Evolutionary conservation across 2,113 vertebrate species (phyloP), one percentile per base, ranked within the genome.

Genomic region (Paramormyrops kingsleyae): DNA sequence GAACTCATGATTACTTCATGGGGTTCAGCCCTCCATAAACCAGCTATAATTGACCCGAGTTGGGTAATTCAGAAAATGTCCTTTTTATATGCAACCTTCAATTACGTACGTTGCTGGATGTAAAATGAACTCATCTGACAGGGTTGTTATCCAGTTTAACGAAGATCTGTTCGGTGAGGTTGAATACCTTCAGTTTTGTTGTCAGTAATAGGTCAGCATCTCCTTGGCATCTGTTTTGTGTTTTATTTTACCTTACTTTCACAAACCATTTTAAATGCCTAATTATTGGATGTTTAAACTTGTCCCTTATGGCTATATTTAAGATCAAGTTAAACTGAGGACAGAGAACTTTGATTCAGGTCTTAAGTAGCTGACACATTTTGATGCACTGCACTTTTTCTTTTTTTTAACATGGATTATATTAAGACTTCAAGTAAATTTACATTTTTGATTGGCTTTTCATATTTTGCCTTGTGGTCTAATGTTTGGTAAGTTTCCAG

Each of bases 1-100:
- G 92, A 87, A 89, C 90, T 93, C 92, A 91, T 89, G 91, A 93
- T 93, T 92, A 93, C 92, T 94, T 90, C 89, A 88, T 90, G 66
- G 89, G 92, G 87, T 74, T 89, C 88, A 88, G 88, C 91, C 90
- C 92, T 90, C 90, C 50, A 50, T 92, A 94, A 94, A 93, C 89
- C 92, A 89, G 62, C 88, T 91, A 90, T 94, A 94, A 95, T 93
- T 92, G 92, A 91, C 90, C 87, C 89, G 88, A 88, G 88, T 4
- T 92, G 91, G 93, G 91, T 92, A 91, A 89, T 92, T 90, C 90
- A 90, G 90, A 92, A 90, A 31, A 88, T 88, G 90, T 85, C 88
- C 91, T 92, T 91, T 90, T 91, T 89, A 90, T 42, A 13, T 17
- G 80, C 89, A 90, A 90, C 90, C 91, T 91, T 91, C 92, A 88